These are phyloP conservation scores for Cynodonichthys magdalenae DNA, from an alignment of 2,797 vertebrate genomes.

Conservation along the genomic window DNA sequence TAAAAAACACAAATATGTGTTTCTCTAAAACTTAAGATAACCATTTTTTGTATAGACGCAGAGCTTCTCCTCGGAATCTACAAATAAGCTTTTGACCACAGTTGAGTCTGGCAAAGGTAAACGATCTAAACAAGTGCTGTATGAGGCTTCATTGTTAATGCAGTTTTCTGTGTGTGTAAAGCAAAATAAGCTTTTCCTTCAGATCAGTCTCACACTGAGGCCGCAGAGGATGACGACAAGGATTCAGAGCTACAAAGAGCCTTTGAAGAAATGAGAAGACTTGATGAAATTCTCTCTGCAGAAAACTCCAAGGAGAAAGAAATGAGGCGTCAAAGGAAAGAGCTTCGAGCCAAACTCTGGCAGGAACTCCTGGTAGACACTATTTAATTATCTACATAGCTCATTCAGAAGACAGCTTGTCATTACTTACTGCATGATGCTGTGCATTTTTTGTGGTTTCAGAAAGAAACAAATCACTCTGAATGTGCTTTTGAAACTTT, in stretches of 20 bases:
- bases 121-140: not conserved
- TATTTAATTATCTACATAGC: not conserved
- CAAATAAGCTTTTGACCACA: not conserved
- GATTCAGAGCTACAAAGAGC: slow-evolving; percentile 80
- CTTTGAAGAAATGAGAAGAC: slow-evolving; percentile 83
- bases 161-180: not conserved
- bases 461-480: slow-evolving; percentile 58
- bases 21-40: not conserved
- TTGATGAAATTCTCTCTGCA: slow-evolving; percentile 85
- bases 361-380: slow-evolving; percentile 84
- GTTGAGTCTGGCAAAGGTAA: slow-evolving; percentile 1
- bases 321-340: slow-evolving; percentile 82
- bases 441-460: slow-evolving; percentile 49
- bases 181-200: not conserved
- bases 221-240: slow-evolving; percentile 57
- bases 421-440: not conserved
- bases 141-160: not conserved
- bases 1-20: not conserved
- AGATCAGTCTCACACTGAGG: slow-evolving; percentile 44
- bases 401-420: too few relatives aligned
- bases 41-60: slow-evolving; percentile 10
- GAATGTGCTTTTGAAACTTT: slow-evolving; percentile 81
- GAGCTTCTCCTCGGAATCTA: slow-evolving; percentile 25
- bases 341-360: slow-evolving; percentile 85
- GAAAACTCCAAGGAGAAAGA: slow-evolving; percentile 78